Evolutionary conservation across 1,140 invertebrate species (phyloP).

Genomic region (Diuraphis noxia): DNA sequence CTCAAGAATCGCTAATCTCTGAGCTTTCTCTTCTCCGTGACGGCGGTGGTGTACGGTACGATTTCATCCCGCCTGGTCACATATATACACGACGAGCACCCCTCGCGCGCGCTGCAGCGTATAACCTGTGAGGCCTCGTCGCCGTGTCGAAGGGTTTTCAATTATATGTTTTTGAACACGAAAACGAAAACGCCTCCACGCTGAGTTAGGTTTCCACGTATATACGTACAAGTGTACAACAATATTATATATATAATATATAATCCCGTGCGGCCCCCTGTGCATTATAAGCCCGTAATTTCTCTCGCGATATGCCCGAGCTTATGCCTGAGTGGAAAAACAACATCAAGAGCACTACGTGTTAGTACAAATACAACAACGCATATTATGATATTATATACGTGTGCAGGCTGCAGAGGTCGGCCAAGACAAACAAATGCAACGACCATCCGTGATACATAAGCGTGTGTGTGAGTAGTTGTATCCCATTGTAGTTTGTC

Average conservation of each 20-base stretch:
- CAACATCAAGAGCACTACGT: neutral
- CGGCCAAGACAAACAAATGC: neutral
- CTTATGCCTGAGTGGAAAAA: neutral
- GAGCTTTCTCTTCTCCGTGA: neutral
- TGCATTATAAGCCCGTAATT: constrained; percentile 42
- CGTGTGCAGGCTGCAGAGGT: neutral
- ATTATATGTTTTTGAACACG: constrained; percentile 34
- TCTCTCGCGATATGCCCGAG: neutral
- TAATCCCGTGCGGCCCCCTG: neutral
- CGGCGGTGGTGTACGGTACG: neutral
- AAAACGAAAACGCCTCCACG: neutral
- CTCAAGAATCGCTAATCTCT: constrained; percentile 44
- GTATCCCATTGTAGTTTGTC: too few relatives aligned
- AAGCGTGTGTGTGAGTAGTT: neutral
- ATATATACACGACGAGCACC: neutral
- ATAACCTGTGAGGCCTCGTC: neutral
- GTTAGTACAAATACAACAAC: constrained; percentile 1
- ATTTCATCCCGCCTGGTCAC: neutral
- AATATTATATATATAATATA: neutral
- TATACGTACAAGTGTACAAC: neutral
- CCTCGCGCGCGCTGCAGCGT: neutral
- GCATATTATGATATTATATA: neutral
- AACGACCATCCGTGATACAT: neutral
- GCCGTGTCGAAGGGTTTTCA: constrained; percentile 37
- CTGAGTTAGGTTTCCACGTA: neutral